These are phyloP conservation scores for Eucidaris tribuloides DNA, from an alignment of 35 echinoderm and acorn worm species.

Conservation along the genomic window DNA sequence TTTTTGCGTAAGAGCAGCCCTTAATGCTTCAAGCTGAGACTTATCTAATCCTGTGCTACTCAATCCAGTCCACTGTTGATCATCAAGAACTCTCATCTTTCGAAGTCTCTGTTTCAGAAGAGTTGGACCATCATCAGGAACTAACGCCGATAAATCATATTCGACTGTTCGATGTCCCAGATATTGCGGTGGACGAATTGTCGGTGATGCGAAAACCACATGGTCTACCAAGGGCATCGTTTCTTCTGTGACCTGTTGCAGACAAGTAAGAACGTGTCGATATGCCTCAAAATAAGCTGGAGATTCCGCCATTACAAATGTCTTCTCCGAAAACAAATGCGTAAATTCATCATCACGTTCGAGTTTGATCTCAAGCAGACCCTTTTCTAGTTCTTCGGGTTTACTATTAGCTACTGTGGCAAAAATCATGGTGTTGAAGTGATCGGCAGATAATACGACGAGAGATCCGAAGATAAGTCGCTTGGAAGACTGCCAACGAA, in stretches of 20 bases:
- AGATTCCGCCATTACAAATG: constrained; percentile 85
- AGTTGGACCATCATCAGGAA: not conserved
- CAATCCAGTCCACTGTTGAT: constrained; percentile 31
- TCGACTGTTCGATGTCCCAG: not conserved
- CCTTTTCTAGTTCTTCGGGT: constrained; percentile 39
- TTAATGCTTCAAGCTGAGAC: constrained; percentile 27
- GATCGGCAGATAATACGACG: constrained; percentile 35
- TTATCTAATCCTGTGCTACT: constrained; percentile 33
- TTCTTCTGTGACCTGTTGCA: constrained; percentile 59
- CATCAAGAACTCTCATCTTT: not conserved
- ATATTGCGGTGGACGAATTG: constrained; percentile 50
- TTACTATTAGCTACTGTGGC: constrained; percentile 53
- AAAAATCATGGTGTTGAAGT: constrained; percentile 49
- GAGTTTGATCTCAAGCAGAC: constrained; percentile 15
- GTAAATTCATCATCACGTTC: not conserved
- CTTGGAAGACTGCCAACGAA: constrained; percentile 56
- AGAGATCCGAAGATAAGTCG: constrained; percentile 60
- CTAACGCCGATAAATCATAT: constrained; percentile 70
- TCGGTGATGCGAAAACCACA: constrained; percentile 46
- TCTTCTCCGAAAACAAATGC: not conserved
- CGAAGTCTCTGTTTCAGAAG: not conserved
- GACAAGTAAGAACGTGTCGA: constrained; percentile 70
- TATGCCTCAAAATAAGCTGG: constrained; percentile 97
- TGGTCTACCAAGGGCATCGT: constrained; percentile 62
- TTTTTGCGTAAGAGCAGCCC: constrained; percentile 69